Percentiles rank a stretch among this genome's conserved stretches.
Conservation (phyloP, 2,113 vertebrate species). For the Istiophorus platypterus region DNA sequence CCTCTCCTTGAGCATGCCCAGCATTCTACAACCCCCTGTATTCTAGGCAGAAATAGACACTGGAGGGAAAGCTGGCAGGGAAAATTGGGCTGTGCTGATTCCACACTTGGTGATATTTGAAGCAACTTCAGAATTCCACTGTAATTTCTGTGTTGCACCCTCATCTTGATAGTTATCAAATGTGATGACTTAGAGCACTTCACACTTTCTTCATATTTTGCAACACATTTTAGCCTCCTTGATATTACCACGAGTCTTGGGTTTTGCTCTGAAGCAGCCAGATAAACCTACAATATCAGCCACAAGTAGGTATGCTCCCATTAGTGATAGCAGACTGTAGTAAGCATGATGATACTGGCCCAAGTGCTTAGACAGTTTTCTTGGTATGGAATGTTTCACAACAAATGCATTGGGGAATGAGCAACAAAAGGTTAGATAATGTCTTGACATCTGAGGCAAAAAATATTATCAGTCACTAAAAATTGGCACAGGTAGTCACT, state of each 20-base stretch:
- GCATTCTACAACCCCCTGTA: constrained; percentile 63
- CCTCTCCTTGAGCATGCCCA: constrained; percentile 47
- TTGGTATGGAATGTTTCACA: constrained; percentile 29
- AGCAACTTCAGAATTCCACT: background rate
- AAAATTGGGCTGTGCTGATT: constrained; percentile 5
- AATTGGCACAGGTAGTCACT: background rate
- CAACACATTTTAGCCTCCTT: background rate
- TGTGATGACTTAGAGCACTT: background rate
- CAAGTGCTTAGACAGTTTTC: background rate
- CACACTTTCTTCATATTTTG: background rate
- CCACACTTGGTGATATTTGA: background rate
- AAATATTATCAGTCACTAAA: background rate
- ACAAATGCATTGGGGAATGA: constrained; percentile 3
- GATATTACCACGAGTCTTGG: background rate
- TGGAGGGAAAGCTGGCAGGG: background rate
- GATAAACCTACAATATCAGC: too few species aligned
- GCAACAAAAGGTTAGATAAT: background rate
- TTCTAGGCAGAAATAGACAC: constrained; percentile 69
- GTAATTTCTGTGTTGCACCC: background rate
- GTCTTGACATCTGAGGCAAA: background rate
- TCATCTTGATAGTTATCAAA: background rate
- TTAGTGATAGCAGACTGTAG: background rate
- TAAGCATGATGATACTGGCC: background rate
- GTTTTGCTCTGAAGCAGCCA: too few species aligned
- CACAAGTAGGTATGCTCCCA: background rate